These are phyloP conservation scores for Gymnocypris eckloni DNA, from an alignment of 2,797 vertebrate species.

Conservation along the genomic window DNA sequence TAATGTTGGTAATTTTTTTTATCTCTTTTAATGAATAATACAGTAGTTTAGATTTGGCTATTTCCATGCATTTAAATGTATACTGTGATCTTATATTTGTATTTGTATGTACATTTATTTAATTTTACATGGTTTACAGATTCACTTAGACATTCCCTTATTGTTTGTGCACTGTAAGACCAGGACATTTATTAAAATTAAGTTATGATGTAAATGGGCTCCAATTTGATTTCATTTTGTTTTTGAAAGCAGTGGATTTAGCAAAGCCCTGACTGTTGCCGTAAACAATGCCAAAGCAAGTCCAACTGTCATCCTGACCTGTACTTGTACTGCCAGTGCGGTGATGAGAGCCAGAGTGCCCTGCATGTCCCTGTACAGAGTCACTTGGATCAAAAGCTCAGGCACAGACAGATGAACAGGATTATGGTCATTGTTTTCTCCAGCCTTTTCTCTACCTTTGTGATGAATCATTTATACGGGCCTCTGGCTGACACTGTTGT, in stretches of 20 bases:
- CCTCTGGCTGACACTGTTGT: conserved; percentile 77
- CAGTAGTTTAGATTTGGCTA: neutral
- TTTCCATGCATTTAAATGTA: neutral
- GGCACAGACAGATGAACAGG: conserved; percentile 68
- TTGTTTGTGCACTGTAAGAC: neutral
- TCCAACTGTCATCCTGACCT: conserved; percentile 46
- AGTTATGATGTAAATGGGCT: neutral
- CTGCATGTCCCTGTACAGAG: conserved; percentile 50
- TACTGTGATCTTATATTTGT: no score
- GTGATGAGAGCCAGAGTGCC: conserved; percentile 29
- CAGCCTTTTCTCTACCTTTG: conserved; percentile 58
- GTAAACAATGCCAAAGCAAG: conserved; percentile 29
- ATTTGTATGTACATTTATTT: neutral
- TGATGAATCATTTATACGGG: conserved; percentile 86
- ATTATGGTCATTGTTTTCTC: conserved; percentile 68
- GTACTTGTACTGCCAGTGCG: conserved; percentile 26
- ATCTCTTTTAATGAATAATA: neutral
- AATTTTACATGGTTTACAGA: neutral
- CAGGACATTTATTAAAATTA: neutral
- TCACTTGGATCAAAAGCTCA: conserved; percentile 62
- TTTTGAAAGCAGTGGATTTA: conserved; percentile 2
- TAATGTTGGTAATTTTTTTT: neutral
- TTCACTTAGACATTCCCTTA: neutral
- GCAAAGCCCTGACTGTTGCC: neutral
- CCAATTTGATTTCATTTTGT: neutral